Percentiles rank a stretch among this genome's conserved stretches.
These are phyloP conservation scores for Stomorhina lunata DNA, from an alignment of 2,888 invertebrate species.

Conservation along the genomic window DNA sequence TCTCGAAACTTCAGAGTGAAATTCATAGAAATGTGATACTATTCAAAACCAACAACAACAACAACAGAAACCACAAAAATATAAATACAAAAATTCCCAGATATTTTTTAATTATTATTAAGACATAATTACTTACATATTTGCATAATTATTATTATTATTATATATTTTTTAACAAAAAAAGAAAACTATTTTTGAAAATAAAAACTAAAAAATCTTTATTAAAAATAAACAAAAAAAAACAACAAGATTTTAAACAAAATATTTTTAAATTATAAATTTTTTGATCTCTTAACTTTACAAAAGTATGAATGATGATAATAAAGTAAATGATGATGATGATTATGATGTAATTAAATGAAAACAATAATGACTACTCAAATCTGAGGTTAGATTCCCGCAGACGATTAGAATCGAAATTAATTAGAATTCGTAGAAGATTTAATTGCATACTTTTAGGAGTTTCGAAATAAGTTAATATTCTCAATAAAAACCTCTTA, in stretches of 20 bases:
- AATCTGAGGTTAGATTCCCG: no score
- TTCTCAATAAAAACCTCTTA: no score
- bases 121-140: constrained; percentile 35
- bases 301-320: constrained; percentile 8
- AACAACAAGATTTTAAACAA: background rate
- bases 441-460: no score
- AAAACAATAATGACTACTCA: background rate
- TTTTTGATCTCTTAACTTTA: constrained; percentile 51
- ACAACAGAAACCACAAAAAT: constrained; percentile 27
- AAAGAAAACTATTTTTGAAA: constrained; percentile 50
- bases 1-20: constrained; percentile 49
- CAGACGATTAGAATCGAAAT: no score
- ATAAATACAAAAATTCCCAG: constrained; percentile 36
- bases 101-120: constrained; percentile 61
- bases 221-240: constrained; percentile 33
- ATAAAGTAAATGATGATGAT: background rate
- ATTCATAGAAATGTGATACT: constrained; percentile 62
- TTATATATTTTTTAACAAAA: constrained; percentile 41
- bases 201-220: constrained; percentile 52
- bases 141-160: constrained; percentile 52
- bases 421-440: no score
- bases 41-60: constrained; percentile 57
- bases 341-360: background rate
- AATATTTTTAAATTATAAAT: no score
- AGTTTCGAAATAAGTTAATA: no score